Evolutionary conservation across 2,113 vertebrate species (phyloP), one percentile per base, ranked within the genome.

Genomic region (Camelus dromedarius): DNA sequence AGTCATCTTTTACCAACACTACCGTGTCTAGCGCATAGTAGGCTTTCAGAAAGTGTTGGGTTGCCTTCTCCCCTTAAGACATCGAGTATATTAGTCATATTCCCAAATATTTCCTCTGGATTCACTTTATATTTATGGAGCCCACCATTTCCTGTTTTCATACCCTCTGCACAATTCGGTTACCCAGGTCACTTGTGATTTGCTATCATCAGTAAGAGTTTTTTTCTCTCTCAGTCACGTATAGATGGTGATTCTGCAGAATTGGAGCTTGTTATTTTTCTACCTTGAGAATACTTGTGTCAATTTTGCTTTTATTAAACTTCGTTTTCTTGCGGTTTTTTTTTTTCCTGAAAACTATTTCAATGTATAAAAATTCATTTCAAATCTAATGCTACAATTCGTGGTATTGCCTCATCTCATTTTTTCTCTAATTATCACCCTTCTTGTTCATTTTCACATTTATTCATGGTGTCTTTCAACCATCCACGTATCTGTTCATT

Each of bases 371-470:
- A 93, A 88, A 14, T 82, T 91, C 8, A 48, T 46, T 91, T 96
- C 13, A 54, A 91, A 94, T 91, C 46, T 48, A 85, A 64, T 8
- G 20, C 2, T 83, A 46, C 30, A 58, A 90, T 91, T 72, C 58
- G 54, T 52, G 46, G 2, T 69, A 56, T 72, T 93, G 58, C 26
- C 56, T 87, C 62, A 73, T 82, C 60, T 72, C 26, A n/a, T 48
- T 52, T 91, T 91, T 75, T 46, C 24, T 92, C 89, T 90, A 92
- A 93, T 91, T 80, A 94, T 95, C 76, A 77, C 24, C 48, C 46
- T 67, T 92, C 22, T 67, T 85, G 81, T 89, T 91, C 62, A 66
- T 35, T 93, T 94, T 84, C 84, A 92, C 66, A 73, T 94, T 60
- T 93, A 72, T 67, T 86, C 48, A 60, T 92, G 24, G 18, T 92